phyloP scores from a whole-genome alignment of 2,888 invertebrate species.

The Matsumyia berberina region DNA sequence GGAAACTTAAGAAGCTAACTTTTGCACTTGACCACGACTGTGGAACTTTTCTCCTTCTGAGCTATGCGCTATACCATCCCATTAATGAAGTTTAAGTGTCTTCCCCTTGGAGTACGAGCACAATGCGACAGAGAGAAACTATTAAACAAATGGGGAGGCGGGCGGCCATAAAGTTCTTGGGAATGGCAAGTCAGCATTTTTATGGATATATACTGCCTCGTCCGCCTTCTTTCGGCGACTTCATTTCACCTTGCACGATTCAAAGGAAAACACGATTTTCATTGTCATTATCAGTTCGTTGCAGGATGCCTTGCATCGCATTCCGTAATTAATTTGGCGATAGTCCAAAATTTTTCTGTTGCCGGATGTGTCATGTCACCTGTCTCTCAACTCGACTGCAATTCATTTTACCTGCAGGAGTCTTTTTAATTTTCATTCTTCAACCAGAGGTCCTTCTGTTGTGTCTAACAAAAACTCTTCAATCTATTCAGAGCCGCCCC shows the following conservation, averaged over 20 bases:
- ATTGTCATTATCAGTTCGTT: conserved; percentile 68
- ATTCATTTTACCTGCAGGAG: conserved; percentile 57
- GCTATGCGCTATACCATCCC: conserved; percentile 25
- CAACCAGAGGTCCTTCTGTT: not conserved
- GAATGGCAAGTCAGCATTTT: conserved; percentile 53
- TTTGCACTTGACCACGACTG: conserved; percentile 63
- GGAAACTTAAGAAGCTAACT: conserved; percentile 59
- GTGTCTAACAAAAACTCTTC: too few species aligned
- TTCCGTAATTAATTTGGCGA: conserved; percentile 73
- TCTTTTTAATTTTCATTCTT: not conserved
- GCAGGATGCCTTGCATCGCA: conserved; percentile 49
- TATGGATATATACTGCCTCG: conserved; percentile 16
- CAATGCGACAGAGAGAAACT: conserved; percentile 48
- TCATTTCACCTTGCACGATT: conserved; percentile 46
- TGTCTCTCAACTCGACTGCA: conserved; percentile 63
- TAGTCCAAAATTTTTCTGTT: conserved; percentile 57
- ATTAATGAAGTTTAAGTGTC: conserved; percentile 71
- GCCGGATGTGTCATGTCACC: conserved; percentile 58
- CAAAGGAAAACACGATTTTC: conserved; percentile 67
- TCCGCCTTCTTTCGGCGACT: conserved; percentile 16
- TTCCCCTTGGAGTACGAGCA: conserved; percentile 25
- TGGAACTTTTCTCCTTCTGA: conserved; percentile 37
- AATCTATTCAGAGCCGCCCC: not conserved
- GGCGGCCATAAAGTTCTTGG: conserved; percentile 48
- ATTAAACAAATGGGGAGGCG: conserved; percentile 52